Evolutionary conservation across 2,797 vertebrate genomes (phyloP), one percentile per base, ranked within the genome.

Genomic region (Anguilla marmorata): DNA sequence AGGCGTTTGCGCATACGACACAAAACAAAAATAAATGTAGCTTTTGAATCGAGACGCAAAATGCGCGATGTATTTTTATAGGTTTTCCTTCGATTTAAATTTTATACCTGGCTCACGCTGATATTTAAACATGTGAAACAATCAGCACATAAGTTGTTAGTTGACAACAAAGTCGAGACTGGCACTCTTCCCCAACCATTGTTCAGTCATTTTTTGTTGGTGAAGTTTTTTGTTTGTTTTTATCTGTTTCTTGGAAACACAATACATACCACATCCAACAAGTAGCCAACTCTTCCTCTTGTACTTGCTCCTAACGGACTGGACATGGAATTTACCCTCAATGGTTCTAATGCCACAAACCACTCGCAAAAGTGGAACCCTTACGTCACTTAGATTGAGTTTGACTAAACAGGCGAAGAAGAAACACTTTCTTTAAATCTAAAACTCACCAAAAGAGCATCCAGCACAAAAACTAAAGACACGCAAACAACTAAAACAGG

Each of bases 401-500:
- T 21, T 82, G 52, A 69, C 85, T 11, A 30, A 45, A 60, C 84
- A 33, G 52, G 30, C 27, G 16, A 87, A 83, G 41, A 80, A n/a
- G 86, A 66, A 84, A 72, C 79, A 24, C 45, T 7, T 66, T 24
- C 79, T 79, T 24, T 54, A 30, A n/a, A 89, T 82, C 83, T 56
- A 87, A 45, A 45, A 89, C 84, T 76, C 27, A 82, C 58, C 50
- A 24, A 87, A 54, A 6, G 83, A 87, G 74, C 72, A 89, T 76
- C 85, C 87, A 66, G 91, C 89, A 82, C 79, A n/a, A 50, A 82
- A 82, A 82, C 74, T 9, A 82, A 84, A 90, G 91, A 91, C 63
- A 91, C 74, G 86, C 88, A 92, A 93, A 90, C 92, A 6, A 74
- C 90, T 90, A 90, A 90, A 91, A 92, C 54, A 88, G 89, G 74